These are phyloP conservation scores for Plodia interpunctella DNA, from an alignment of 1,140 invertebrate genomes.

Conservation along the genomic window DNA sequence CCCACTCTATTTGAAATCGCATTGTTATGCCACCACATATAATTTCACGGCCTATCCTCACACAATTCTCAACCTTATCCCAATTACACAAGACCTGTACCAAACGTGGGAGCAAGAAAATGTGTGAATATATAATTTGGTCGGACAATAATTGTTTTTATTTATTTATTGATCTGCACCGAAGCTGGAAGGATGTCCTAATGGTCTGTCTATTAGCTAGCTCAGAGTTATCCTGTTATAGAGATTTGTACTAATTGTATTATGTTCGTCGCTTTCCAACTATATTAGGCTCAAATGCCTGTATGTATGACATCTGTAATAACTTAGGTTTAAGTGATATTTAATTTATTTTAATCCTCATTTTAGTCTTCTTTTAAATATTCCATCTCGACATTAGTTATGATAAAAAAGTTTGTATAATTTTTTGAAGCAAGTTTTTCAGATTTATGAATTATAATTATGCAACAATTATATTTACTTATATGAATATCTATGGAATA, in stretches of 20 bases:
- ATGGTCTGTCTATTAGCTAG: slow-evolving; percentile 53
- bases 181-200: slow-evolving; percentile 55
- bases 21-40: slow-evolving; percentile 6
- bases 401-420: too few relatives aligned
- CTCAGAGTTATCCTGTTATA: slow-evolving; percentile 44
- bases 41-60: background rate
- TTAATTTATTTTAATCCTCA: too few relatives aligned
- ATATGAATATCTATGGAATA: too few relatives aligned
- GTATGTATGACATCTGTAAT: slow-evolving; percentile 8
- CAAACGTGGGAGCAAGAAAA: background rate
- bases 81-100: background rate
- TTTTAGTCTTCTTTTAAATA: too few relatives aligned
- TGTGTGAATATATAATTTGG: slow-evolving; percentile 20
- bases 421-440: too few relatives aligned
- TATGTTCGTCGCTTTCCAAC: slow-evolving; percentile 39
- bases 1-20: slow-evolving; percentile 10
- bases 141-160: slow-evolving; percentile 57
- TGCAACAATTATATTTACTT: too few relatives aligned
- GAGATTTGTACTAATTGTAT: slow-evolving; percentile 56
- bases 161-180: slow-evolving; percentile 57
- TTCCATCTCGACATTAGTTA: too few relatives aligned
- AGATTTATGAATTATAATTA: too few relatives aligned
- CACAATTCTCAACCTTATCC: slow-evolving; percentile 12
- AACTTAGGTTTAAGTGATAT: slow-evolving; percentile 8
- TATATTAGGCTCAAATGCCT: slow-evolving; percentile 38